phyloP scores from a whole-genome alignment of 2,888 invertebrate genomes.

The Coremacera marginata region DNA sequence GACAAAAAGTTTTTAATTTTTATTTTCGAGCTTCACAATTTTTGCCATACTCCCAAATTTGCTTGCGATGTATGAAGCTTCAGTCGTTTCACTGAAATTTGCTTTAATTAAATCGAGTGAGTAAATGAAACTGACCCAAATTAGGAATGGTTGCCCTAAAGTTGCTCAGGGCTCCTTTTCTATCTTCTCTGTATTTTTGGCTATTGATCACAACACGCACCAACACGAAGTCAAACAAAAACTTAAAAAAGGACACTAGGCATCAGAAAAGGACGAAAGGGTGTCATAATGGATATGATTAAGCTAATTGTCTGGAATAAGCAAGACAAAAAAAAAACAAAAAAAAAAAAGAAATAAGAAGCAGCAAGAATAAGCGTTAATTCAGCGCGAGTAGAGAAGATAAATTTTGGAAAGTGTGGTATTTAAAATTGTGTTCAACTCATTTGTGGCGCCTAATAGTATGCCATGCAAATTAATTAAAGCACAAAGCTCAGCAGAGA shows the following conservation, averaged over 20 bases:
- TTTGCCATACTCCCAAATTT: too few species aligned
- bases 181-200: not conserved
- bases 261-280: not conserved
- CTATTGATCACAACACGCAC: not conserved
- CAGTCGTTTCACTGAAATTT: not conserved
- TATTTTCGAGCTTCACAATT: too few species aligned
- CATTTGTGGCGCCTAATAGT: constrained; percentile 18
- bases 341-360: not conserved
- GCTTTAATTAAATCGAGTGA: constrained; percentile 28
- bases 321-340: too few species aligned
- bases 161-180: not conserved
- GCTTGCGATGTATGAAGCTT: too few species aligned
- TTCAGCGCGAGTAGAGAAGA: not conserved
- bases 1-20: too few species aligned
- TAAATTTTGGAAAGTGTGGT: not conserved
- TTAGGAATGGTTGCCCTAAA: not conserved
- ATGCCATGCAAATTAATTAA: constrained; percentile 18
- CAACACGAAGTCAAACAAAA: not conserved
- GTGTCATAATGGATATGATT: constrained; percentile 13
- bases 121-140: constrained; percentile 19
- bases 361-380: not conserved
- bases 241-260: not conserved
- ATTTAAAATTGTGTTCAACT: constrained; percentile 10
- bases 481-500: not conserved
- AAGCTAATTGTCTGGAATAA: constrained; percentile 23